Evolutionary conservation across 2,888 invertebrate genomes (phyloP).

Genomic region (Danaus chrysippus): DNA sequence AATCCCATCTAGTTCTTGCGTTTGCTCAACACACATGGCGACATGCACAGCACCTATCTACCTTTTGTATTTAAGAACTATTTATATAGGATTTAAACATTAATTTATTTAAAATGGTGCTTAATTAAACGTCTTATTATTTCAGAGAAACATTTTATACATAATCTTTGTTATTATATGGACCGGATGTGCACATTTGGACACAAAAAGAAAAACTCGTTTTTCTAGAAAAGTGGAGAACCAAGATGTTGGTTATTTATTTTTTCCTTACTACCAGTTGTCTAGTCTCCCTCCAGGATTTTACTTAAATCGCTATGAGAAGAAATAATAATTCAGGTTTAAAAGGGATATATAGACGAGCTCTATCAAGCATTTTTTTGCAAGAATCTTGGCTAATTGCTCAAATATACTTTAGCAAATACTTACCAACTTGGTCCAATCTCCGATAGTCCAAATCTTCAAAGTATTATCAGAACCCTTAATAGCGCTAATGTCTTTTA

Average conservation of each 20-base stretch:
- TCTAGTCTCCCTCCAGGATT: conserved; percentile 15
- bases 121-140: not conserved
- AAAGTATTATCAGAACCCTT: conserved; percentile 35
- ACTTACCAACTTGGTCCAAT: conserved; percentile 32
- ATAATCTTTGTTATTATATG: conserved; percentile 14
- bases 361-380: too few relatives aligned
- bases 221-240: conserved; percentile 22
- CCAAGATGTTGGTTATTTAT: conserved; percentile 24
- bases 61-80: too few relatives aligned
- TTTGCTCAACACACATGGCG: too few relatives aligned
- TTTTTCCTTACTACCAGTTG: conserved; percentile 21
- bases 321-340: conserved; percentile 29
- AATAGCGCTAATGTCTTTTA: conserved; percentile 31
- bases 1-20: too few relatives aligned
- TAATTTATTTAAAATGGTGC: too few relatives aligned
- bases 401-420: not conserved
- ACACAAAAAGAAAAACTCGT: conserved; percentile 31
- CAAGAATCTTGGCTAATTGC: too few relatives aligned
- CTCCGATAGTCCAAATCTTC: conserved; percentile 39
- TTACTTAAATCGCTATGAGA: conserved; percentile 20
- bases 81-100: too few relatives aligned
- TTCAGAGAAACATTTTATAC: too few relatives aligned
- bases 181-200: conserved; percentile 29
- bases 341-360: conserved; percentile 1
- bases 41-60: too few relatives aligned